Base-by-base conservation (phyloP, 2,888 invertebrate genomes). In the Brachyopa scutellaris region DNA sequence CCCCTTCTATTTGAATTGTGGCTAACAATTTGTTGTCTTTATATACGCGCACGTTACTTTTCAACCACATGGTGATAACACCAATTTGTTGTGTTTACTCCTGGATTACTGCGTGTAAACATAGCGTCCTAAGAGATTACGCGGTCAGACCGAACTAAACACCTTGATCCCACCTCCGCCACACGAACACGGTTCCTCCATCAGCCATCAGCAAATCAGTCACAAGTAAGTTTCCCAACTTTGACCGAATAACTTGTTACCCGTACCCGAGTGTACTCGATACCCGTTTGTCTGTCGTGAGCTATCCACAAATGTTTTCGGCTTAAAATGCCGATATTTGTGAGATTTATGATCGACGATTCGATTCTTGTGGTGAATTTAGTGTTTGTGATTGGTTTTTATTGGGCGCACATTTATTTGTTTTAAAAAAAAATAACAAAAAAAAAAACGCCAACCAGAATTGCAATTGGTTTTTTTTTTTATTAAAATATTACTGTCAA, bases 341-440 rank as follows among this genome's bases (percentile, higher is more conserved):
- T 53, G 55, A 67, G 67, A 67, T 67, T 67, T 67, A 67, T 67
- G 53, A 55, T 23, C 38, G 7, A 4, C 61, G 21, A 47, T 15
- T 36, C 19, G 66, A 29, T 53, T 55, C 26, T 55, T 47, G 53
- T 42, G 51, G 8, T 42, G 42, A 45, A 31, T 15, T 55, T 67
- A 55, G 67, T n/a, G n/a, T 67, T 67, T 67, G 55, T 67, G 67
- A 67, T 67, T 67, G 55, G 67, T 55, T 67, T 67, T 67, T 45
- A 26, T 62, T 62, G 45, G 26, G 9, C 57, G 6, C 31, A 26
- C 7, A 17, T 49, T 64, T 64, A 64, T 64, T 64, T 64, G 64
- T 51, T 38, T 49, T 38, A 51, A 38, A 2, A 19, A 9, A 17
- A 26, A n/a, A 36, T 31, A 61, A n/a, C 0, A 4, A 5, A 47